Evolutionary conservation across 1,140 invertebrate genomes (phyloP), one percentile per base, ranked within the genome.

Genomic region (Megathymus violae): DNA sequence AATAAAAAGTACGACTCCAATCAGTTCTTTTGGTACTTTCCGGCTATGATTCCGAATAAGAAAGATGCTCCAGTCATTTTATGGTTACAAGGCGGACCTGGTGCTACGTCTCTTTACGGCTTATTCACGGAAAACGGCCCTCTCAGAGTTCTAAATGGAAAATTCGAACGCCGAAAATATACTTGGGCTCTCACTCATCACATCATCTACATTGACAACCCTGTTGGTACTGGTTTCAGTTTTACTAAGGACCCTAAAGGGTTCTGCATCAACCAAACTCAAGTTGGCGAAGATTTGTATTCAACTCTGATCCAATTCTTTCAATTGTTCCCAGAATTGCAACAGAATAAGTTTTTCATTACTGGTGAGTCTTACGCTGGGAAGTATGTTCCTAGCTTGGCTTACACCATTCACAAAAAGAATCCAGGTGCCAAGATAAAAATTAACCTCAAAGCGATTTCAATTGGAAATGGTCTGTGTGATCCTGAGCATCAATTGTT

Each of bases 361-460:
- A 95, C 95, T 1, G 97, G 97, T 0, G 97, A 98, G 89, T 97
- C 96, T 9, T 98, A 98, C 87, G 97, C 93, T 7, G 97, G 97
- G 2, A 95, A 95, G 79, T 97, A 97, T 91, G 94, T 97, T 0
- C 96, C 96, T n/a, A 94, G 95, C 0, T 80, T 97, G 10, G 94
- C 94, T 0, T 93, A 96, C 76, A 94, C 94, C 11, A 97, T 97
- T 46, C 94, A 97, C 76, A 91, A 93, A 34, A 93, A 91, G 38
- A 93, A 85, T 71, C 88, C 64, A 51, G 67, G 65, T 34, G 92
- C 94, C 5, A 79, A 92, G 50, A 68, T 91, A 4, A 94, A 94
- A 62, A 94, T 95, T 1, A 95, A 95, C 68, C 76, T 96, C 0
- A 93, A 94, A 85, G 95, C 95, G 22, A 82, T 98, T 62, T 95